A percentile compares a stretch with the other conserved stretches of the same genome.
These are phyloP conservation scores for Apostichopus leukothele DNA, from an alignment of 53 echinoderm and acorn worm species.

Conservation along the genomic window DNA sequence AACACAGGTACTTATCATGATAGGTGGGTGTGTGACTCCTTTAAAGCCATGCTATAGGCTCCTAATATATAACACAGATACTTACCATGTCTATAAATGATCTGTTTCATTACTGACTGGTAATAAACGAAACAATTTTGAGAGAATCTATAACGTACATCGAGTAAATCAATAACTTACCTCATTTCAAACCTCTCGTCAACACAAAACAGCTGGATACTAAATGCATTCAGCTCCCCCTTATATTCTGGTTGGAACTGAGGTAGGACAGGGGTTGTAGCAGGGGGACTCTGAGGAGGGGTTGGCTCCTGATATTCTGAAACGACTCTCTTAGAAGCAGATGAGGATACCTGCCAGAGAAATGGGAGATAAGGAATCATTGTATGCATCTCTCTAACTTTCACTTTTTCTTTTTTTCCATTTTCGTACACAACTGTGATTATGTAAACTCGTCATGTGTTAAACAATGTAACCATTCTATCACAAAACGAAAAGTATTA, in stretches of 20 bases:
- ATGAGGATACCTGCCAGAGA: slow-evolving; percentile 27
- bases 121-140: neutral
- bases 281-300: slow-evolving; percentile 61
- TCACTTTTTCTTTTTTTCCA: no score
- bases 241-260: slow-evolving; percentile 79
- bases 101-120: neutral
- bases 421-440: no score
- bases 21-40: no score
- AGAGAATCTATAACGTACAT: neutral
- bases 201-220: slow-evolving; percentile 93
- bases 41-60: no score
- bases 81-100: no score
- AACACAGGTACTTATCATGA: no score
- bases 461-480: no score
- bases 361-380: neutral
- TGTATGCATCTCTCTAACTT: no score
- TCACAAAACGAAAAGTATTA: no score
- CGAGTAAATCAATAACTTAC: slow-evolving; percentile 44
- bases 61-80: no score
- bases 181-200: slow-evolving; percentile 99
- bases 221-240: slow-evolving; percentile 80
- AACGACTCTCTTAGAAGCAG: slow-evolving; percentile 54
- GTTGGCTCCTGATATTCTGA: slow-evolving; percentile 40
- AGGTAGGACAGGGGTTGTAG: slow-evolving; percentile 32
- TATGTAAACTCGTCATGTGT: no score